Evolutionary conservation across 2,113 vertebrate genomes (phyloP).

Genomic region (Neopipo cinnamomea): DNA sequence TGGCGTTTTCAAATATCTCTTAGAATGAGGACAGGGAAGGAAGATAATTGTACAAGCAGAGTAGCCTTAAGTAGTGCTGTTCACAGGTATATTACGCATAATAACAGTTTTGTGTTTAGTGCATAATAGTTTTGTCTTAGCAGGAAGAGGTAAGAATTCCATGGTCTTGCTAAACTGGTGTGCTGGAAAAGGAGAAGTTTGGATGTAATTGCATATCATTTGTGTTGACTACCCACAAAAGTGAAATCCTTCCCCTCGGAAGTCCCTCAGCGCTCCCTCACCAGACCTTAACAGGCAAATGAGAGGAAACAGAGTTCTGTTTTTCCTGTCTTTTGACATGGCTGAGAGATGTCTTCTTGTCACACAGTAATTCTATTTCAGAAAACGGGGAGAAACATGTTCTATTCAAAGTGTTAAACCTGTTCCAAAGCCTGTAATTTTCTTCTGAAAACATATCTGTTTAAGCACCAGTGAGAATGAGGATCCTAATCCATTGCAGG

Average conservation of each 20-base stretch:
- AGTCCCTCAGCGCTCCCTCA: neutral
- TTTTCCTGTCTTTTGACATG: neutral
- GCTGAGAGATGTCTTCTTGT: neutral
- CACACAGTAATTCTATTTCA: neutral
- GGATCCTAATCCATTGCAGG: neutral
- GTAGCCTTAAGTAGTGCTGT: neutral
- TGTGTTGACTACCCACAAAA: neutral
- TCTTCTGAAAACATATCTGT: neutral
- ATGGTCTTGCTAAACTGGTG: neutral
- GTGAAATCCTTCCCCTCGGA: neutral
- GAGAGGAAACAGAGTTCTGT: neutral
- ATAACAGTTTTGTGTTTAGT: no score
- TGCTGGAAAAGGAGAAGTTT: neutral
- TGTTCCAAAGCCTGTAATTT: slow-evolving; percentile 3
- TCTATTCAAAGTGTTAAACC: neutral
- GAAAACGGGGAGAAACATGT: neutral
- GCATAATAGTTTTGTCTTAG: neutral
- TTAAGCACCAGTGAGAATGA: neutral
- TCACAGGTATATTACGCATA: no score
- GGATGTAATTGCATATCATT: neutral
- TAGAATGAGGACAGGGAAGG: neutral
- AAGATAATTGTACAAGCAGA: neutral
- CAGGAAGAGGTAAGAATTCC: neutral
- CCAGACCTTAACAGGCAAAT: neutral
- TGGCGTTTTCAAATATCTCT: neutral